Conservation (phyloP, 2,888 invertebrate genomes). For the Nemurella pictetii region DNA sequence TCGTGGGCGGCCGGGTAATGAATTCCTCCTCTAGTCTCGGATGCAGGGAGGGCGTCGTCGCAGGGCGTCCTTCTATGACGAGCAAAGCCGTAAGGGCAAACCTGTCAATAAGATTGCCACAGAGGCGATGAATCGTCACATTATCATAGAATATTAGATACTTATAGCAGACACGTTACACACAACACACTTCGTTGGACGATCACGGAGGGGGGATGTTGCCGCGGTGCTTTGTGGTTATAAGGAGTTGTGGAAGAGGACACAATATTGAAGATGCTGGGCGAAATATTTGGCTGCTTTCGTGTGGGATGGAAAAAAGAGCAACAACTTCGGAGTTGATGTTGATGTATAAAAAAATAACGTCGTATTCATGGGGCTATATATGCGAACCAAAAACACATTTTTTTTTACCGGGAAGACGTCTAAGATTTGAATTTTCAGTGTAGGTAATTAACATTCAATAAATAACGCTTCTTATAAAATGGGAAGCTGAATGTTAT, state of each 20-base stretch:
- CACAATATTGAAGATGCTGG: not conserved
- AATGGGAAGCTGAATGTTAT: not conserved
- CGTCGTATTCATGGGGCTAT: not conserved
- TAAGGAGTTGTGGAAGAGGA: not conserved
- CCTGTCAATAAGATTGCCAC: not conserved
- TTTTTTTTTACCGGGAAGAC: not conserved
- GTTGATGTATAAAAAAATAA: not conserved
- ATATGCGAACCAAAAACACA: not conserved
- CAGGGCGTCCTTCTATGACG: slow-evolving; percentile 1
- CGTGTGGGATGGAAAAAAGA: not conserved
- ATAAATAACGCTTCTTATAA: not conserved
- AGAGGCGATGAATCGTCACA: not conserved
- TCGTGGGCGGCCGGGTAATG: not conserved
- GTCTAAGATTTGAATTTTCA: not conserved
- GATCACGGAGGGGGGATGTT: not conserved
- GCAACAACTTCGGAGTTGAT: no score
- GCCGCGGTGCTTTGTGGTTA: not conserved
- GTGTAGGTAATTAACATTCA: not conserved
- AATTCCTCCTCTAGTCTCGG: slow-evolving; percentile 10
- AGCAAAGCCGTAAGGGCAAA: not conserved
- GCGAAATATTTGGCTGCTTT: not conserved
- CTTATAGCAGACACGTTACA: not conserved
- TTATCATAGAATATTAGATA: not conserved
- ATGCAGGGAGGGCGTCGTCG: slow-evolving; percentile 5
- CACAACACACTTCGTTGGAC: not conserved